A percentile compares a stretch with the other conserved stretches of the same genome.
These are phyloP conservation scores for Lepus townsendii DNA, from an alignment of 2,797 vertebrate genomes.

Conservation along the genomic window DNA sequence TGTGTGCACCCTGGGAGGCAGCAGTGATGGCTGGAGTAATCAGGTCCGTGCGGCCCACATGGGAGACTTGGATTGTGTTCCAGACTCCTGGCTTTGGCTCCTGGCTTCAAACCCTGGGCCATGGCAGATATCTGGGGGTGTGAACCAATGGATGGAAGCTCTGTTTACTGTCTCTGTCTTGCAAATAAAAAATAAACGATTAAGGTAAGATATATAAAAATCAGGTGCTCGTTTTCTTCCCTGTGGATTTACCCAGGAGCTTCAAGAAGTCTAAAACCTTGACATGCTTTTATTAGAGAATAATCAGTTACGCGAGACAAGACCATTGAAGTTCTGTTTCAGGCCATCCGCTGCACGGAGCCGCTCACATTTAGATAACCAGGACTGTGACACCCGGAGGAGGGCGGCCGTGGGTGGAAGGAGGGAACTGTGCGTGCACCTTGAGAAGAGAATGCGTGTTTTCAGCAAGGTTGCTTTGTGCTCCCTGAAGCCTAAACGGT, in stretches of 20 bases:
- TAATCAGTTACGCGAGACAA: neutral
- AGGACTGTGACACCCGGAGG: neutral
- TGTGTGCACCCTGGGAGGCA: too few species aligned
- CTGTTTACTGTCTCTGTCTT: too few species aligned
- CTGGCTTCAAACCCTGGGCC: too few species aligned
- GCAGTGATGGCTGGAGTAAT: too few species aligned
- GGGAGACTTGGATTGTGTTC: too few species aligned
- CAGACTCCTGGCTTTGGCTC: too few species aligned
- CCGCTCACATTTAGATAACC: neutral
- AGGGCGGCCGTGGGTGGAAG: neutral
- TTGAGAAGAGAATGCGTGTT: neutral
- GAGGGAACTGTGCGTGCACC: neutral
- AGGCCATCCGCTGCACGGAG: neutral
- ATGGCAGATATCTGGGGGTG: too few species aligned
- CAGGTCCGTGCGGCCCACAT: too few species aligned
- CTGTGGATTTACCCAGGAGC: constrained; percentile 9
- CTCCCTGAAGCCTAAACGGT: neutral
- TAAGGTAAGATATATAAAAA: too few species aligned
- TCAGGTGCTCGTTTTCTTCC: neutral
- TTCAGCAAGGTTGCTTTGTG: neutral
- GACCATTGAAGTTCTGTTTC: constrained; percentile 30
- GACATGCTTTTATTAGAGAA: constrained; percentile 33
- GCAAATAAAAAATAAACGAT: too few species aligned
- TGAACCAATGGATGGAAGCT: too few species aligned
- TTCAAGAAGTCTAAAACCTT: constrained; percentile 50